Percentiles rank a stretch among this genome's conserved stretches.
Conservation (phyloP, 2,888 invertebrate species). For the Lepidocyrtoides sp. region DNA sequence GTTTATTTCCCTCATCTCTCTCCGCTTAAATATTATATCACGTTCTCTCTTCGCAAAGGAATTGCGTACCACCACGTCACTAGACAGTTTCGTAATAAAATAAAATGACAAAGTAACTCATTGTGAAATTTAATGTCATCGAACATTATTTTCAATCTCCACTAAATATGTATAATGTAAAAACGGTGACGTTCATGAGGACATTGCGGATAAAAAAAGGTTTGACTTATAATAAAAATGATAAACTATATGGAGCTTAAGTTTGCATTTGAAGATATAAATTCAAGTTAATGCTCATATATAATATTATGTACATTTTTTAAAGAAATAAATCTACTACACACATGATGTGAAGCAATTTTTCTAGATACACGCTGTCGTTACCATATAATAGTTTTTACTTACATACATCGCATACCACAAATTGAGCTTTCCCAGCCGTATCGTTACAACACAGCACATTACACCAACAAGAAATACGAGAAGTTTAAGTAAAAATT, state of each 20-base stretch:
- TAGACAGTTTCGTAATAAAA: background rate
- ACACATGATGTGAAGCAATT: constrained; percentile 48
- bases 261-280: background rate
- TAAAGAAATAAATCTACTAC: constrained; percentile 3
- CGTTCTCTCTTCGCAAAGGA: constrained; percentile 19
- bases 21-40: constrained; percentile 34
- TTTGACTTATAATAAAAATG: constrained; percentile 15
- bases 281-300: background rate
- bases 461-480: background rate
- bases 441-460: constrained; percentile 11
- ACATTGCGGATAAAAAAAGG: background rate
- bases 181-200: background rate
- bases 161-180: background rate
- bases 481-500: no score
- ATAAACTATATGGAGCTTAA: background rate
- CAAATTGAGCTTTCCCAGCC: constrained; percentile 72
- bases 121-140: constrained; percentile 20
- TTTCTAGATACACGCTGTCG: constrained; percentile 55
- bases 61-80: background rate
- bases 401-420: constrained; percentile 36
- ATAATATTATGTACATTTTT: background rate
- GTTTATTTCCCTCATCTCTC: constrained; percentile 19
- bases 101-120: background rate
- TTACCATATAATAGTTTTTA: constrained; percentile 50
- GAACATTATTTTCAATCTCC: constrained; percentile 5